Evolutionary conservation across 2,888 invertebrate genomes (phyloP), one percentile per base, ranked within the genome.

Genomic region (Drosophila heteroneura): DNA sequence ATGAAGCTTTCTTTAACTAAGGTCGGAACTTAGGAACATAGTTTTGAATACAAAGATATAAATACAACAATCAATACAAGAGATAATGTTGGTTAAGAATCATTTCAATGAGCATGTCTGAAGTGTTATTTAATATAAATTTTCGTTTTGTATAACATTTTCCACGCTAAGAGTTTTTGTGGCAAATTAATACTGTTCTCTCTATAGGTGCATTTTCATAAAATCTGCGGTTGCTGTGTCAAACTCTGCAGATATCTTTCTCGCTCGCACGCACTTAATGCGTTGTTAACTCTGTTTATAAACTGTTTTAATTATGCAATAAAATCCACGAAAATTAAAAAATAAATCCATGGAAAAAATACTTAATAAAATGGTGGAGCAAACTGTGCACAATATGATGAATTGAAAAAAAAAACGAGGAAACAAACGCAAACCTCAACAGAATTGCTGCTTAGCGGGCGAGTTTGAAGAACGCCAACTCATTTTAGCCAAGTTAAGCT

Each of bases 401-500:
- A 62, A 47, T 26, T 47, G 22, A 52, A 64, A 60, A 41, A 56
- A 51, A 57, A 61, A 35, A 6, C 6, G 35, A 7, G 14, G 3
- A 26, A 37, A 37, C 39, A 30, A 39, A 14, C n/a, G 56, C 28
- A 5, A 57, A 14, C n/a, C 30, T 39, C 56, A 57, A 28, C 57
- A 68, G 66, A 57, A 72, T 74, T 66, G 37, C 39, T 37, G 60
- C 70, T 62, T 60, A 60, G 68, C 67, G 62, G 69, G 70, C 51
- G 30, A 58, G 41, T 30, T 57, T 52, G 44, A 52, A 69, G 58
- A 70, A 52, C 73, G 59, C 72, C 85, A 88, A 78, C 88, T 88
- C 85, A 85, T 85, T 85, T 84, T 75, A 85, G 88, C 83, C 83
- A 83, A 82, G 85, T 78, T 89, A 82, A 87, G 89, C 88, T 88